These are phyloP conservation scores for Drosophila repleta DNA, from an alignment of 1,140 invertebrate species.

Conservation along the genomic window DNA sequence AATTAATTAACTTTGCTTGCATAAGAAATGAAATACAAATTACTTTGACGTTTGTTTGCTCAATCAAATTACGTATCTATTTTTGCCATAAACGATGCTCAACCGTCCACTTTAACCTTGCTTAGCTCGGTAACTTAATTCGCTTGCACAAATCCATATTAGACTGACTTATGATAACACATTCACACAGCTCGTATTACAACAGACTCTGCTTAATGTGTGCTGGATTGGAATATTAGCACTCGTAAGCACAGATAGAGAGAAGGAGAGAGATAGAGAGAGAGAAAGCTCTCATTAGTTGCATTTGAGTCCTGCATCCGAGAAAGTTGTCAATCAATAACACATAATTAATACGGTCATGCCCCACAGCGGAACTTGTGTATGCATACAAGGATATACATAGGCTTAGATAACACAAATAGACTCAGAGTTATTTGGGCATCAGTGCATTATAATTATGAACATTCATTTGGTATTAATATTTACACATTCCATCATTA, in stretches of 20 bases:
- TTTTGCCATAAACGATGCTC: slow-evolving; percentile 57
- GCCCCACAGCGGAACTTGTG: background rate
- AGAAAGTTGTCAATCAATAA: slow-evolving; percentile 37
- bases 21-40: slow-evolving; percentile 77
- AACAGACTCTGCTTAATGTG: background rate
- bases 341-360: slow-evolving; percentile 27
- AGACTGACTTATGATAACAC: slow-evolving; percentile 11
- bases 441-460: background rate
- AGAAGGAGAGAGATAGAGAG: no score
- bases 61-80: slow-evolving; percentile 67
- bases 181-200: slow-evolving; percentile 1
- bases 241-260: no score
- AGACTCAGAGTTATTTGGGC: background rate
- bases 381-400: no score
- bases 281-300: background rate
- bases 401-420: background rate
- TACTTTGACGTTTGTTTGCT: slow-evolving; percentile 78
- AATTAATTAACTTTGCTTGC: slow-evolving; percentile 80
- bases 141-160: background rate
- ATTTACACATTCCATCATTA: background rate
- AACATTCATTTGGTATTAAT: background rate
- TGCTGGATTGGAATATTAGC: no score
- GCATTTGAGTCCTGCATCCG: background rate
- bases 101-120: slow-evolving; percentile 32
- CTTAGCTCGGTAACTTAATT: slow-evolving; percentile 6